Evolutionary conservation across 2,888 invertebrate genomes (phyloP), one percentile per base, ranked within the genome.

Genomic region (Philopedon plagiatum): DNA sequence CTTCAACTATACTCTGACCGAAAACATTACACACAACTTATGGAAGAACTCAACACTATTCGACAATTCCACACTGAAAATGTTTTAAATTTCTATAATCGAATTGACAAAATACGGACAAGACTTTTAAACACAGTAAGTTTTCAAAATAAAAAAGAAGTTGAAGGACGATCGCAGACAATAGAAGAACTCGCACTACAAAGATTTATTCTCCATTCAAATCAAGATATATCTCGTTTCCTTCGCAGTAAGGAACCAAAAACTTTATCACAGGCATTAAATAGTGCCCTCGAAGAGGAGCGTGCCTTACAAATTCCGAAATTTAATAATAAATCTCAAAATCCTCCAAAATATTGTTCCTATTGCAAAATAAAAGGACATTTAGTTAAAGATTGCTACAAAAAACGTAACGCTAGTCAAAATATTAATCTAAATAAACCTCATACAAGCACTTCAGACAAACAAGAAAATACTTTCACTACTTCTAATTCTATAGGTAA

Each of bases 131-230:
- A 65, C 13, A 32, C 18, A 9, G 1, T 39, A 1, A 21, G n/a
- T 9, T 37, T 34, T 23, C 37, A 64, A 41, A 21, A 64, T 19
- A 4, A 26, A 19, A 7, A 0, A 1, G 46, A 64, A 64, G 2
- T 11, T 1, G 9, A 5, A 7, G 68, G 61, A 26, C 7, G 54
- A 18, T 15, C 18, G 5, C 8, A 68, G 54, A 68, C 44, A 8
- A 61, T 68, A 1, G 49, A 68, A 51, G 51, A 68, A 61, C 18
- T 68, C 13, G 46, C 68, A 0, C 49, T 62, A n/a, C 62, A 70
- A 64, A 41, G 66, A 66, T 71, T 60, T 29, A 71, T 67, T 51
- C 61, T 61, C 19, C 66, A 70, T 56, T 44, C 44, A 29, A 7
- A 15, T 1, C 70, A 63, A 18, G 70, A 70, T 19, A 70, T 64